Conservation (phyloP, 2,888 invertebrate genomes). For the Labia minor region DNA sequence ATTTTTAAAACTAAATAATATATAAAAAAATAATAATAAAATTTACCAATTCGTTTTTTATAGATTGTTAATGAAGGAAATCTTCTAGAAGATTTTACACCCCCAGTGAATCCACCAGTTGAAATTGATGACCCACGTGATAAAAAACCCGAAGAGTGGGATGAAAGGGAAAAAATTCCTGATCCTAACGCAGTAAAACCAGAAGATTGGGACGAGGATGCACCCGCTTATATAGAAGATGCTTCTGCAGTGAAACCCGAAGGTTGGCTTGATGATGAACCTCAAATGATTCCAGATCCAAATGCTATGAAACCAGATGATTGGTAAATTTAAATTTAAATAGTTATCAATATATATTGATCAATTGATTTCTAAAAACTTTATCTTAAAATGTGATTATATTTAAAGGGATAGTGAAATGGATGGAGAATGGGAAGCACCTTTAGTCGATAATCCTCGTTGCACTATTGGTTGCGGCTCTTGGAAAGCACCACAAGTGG, state of each 20-base stretch:
- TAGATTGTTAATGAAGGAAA: slow-evolving; percentile 69
- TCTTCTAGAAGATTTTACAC: slow-evolving; percentile 78
- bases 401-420: slow-evolving; percentile 75
- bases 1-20: slow-evolving; percentile 15
- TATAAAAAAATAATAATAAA: background rate
- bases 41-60: slow-evolving; percentile 19
- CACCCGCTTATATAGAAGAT: slow-evolving; percentile 82
- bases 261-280: slow-evolving; percentile 89
- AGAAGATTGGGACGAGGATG: slow-evolving; percentile 93
- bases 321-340: slow-evolving; percentile 46
- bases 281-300: slow-evolving; percentile 75
- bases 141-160: slow-evolving; percentile 82
- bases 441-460: slow-evolving; percentile 77
- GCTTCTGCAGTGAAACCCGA: slow-evolving; percentile 71
- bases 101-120: slow-evolving; percentile 87
- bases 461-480: slow-evolving; percentile 87
- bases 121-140: slow-evolving; percentile 88
- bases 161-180: slow-evolving; percentile 84
- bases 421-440: slow-evolving; percentile 98
- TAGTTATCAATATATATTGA: background rate
- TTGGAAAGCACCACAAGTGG: slow-evolving; percentile 74
- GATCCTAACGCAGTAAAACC: slow-evolving; percentile 84
- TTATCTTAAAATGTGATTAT: background rate
- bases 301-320: slow-evolving; percentile 79
- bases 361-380: background rate